Base-by-base conservation (phyloP, 1,140 invertebrate species). In the Stenopsyche tienmushanensis region DNA sequence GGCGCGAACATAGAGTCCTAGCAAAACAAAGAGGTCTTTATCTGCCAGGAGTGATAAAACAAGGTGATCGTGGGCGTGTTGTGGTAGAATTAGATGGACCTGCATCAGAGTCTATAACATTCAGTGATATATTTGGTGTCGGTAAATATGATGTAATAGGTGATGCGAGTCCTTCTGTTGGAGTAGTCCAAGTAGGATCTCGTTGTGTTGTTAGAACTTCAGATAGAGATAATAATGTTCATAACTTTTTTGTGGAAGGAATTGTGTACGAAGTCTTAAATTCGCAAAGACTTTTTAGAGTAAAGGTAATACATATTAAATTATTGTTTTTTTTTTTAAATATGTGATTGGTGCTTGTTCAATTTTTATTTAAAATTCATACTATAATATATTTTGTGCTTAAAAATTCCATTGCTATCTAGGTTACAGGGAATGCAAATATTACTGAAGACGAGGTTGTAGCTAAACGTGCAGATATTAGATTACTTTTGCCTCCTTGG, bases 401-500 rank as follows among this genome's bases (percentile, higher is more conserved):
- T n/a, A n/a, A n/a, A n/a, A n/a, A 8, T 39, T 39, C 34, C 18
- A 17, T n/a, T n/a, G n/a, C n/a, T n/a, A 5, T 55, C 10, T 63
- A 81, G 79, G 76, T 80, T 62, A 72, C 71, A 21, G 68, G 64
- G 15, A 62, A 29, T 39, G n/a, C 18, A 0, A 77, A 79, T n/a
- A n/a, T n/a, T 5, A 59, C 72, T 60, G 77, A 76, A 57, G 77
- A 79, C 55, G 75, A 74, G 45, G 76, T 80, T 63, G 82, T 86
- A 67, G 88, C 94, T 52, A 90, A 90, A 71, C 83, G 96, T 25
- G 92, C 95, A 1, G 93, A 96, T 76, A 77, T 98, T 34, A 84
- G 96, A n/a, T 84, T 97, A 1, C 77, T 97, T 57, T 85, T 91
- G 73, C 94, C 95, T 10, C 96, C 96, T 0, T 98, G 96, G 96